Evolutionary conservation across 2,888 invertebrate genomes (phyloP).

Genomic region (Lottia gigantea): DNA sequence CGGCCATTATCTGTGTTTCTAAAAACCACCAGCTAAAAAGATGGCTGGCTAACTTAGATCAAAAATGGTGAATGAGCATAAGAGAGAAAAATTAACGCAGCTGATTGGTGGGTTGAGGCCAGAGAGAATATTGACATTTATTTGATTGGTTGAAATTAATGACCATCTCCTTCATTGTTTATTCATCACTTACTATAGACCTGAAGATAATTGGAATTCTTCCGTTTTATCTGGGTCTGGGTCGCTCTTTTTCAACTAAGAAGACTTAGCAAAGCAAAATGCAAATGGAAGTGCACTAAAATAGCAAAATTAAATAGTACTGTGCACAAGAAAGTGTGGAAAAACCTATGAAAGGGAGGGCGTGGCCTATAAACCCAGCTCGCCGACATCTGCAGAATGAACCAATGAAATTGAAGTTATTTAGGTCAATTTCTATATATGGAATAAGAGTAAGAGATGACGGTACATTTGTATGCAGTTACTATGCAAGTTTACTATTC

Average conservation of each 20-base stretch:
- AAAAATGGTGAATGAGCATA: constrained; percentile 66
- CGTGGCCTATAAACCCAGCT: background rate
- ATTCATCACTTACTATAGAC: constrained; percentile 26
- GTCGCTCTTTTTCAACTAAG: too few species aligned
- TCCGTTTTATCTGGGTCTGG: too few species aligned
- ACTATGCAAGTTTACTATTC: constrained; percentile 42
- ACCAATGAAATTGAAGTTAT: constrained; percentile 30
- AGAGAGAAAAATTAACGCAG: constrained; percentile 31
- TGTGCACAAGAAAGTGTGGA: too few species aligned
- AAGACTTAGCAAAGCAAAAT: too few species aligned
- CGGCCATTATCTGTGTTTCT: background rate
- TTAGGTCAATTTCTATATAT: constrained; percentile 30
- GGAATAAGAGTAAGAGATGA: constrained; percentile 29
- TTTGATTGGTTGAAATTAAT: constrained; percentile 22
- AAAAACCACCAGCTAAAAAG: constrained; percentile 2
- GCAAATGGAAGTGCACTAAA: too few species aligned
- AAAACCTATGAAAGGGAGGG: background rate
- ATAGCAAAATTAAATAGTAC: too few species aligned
- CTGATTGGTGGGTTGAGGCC: constrained; percentile 15
- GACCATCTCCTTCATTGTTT: constrained; percentile 27
- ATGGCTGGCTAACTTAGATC: constrained; percentile 27
- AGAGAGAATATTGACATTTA: constrained; percentile 13
- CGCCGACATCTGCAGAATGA: constrained; percentile 1
- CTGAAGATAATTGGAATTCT: background rate
- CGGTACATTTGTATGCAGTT: constrained; percentile 37